Evolutionary conservation across 2,113 vertebrate species (phyloP).

Genomic region (Theristicus caerulescens): DNA sequence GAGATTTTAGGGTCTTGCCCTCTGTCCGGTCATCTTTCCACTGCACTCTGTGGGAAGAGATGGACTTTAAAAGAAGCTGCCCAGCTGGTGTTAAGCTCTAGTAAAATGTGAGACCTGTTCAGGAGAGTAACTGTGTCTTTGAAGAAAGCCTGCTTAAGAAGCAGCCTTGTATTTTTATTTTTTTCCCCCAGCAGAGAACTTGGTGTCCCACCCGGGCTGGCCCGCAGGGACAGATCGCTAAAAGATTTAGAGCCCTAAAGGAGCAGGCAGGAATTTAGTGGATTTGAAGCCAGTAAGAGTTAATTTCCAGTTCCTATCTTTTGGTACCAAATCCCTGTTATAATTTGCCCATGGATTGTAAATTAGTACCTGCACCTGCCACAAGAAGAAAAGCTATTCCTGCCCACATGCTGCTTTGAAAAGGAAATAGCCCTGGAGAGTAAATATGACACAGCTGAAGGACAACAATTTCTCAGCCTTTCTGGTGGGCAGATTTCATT

Average conservation of each 20-base stretch:
- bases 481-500: slow-evolving; percentile 21
- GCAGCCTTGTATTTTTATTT: not conserved
- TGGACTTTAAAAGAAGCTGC: not conserved
- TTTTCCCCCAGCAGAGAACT: not conserved
- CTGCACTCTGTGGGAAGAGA: not conserved
- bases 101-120: not conserved
- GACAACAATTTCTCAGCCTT: not conserved
- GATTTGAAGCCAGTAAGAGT: not conserved
- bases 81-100: not conserved
- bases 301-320: not conserved
- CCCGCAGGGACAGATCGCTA: rapidly evolving
- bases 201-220: not conserved
- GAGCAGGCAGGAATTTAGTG: not conserved
- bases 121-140: not conserved
- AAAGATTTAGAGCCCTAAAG: not conserved
- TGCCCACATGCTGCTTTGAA: not conserved
- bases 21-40: not conserved
- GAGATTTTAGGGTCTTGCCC: not conserved
- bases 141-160: not conserved
- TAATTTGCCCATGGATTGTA: not conserved
- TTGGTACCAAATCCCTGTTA: not conserved
- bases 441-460: slow-evolving; percentile 35
- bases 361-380: not conserved
- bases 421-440: not conserved
- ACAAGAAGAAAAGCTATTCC: not conserved